Base-by-base conservation (phyloP, 1,140 invertebrate species). In the Aphelinus certus region DNA sequence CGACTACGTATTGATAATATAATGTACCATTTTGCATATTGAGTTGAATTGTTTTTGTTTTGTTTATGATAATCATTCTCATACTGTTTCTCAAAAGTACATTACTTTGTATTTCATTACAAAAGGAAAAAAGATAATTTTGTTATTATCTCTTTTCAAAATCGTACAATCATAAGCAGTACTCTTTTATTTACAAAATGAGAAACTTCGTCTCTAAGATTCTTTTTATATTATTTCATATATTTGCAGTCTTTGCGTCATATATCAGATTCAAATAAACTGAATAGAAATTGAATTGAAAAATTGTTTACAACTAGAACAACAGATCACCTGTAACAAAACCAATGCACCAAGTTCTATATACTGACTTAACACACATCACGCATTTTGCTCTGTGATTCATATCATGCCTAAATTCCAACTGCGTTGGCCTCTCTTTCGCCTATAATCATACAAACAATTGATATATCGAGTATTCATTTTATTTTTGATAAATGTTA, bases 221-320 rank as follows among this genome's bases (percentile, higher is more conserved):
- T 67, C 74, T 77, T 79, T 51, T 51, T 3, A 72, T 65, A 70
- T 71, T 62, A 5, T 67, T 68, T 68, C 49, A 67, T 67, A 68
- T 63, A 49, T 76, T 79, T 81, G 78, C 80, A 80, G 78, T 80
- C 79, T 80, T 79, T 81, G 76, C 78, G 76, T 79, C 74, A 79
- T 78, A 76, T 78, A 76, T 78, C 77, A 73, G 74, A 81, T 80
- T 79, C 74, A 76, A 68, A 55, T 75, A 58, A 64, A 77, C 79
- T 68, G 67, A 81, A 79, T 67, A 6, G 71, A 77, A 77, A 74
- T 73, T 69, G 47, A 73, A 73, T 66, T 66, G 42, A 67, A 73
- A 67, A 60, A 45, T 53, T 26, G 26, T 26, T 26, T 26, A 26
- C 26, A 26, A 26, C 26, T 26, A 26, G 26, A 64, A 65, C 60